phyloP scores from a whole-genome alignment of 2,113 vertebrate species.

The Tupaia chinensis region DNA sequence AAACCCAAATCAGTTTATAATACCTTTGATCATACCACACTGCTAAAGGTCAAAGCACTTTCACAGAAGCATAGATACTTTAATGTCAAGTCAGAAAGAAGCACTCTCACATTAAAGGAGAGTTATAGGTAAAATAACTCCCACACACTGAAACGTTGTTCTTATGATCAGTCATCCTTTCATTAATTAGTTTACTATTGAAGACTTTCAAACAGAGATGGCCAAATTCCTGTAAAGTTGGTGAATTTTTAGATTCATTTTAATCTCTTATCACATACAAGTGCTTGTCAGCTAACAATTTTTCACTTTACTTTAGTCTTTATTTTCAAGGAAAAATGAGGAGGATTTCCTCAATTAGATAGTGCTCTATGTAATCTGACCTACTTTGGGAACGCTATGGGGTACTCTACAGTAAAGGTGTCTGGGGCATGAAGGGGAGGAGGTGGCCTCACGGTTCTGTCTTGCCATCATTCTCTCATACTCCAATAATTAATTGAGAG shows the following conservation, averaged over 20 bases:
- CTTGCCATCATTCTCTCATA: background rate
- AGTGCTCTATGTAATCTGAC: background rate
- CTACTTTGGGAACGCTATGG: background rate
- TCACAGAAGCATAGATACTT: background rate
- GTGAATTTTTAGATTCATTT: background rate
- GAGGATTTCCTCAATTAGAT: background rate
- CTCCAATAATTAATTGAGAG: background rate
- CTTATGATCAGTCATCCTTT: background rate
- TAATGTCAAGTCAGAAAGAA: conserved; percentile 42
- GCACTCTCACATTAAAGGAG: background rate
- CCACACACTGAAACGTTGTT: background rate
- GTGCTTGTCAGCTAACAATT: background rate
- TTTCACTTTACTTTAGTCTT: background rate
- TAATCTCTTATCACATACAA: background rate
- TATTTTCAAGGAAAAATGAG: background rate
- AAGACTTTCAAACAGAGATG: background rate
- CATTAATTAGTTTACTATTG: conserved; percentile 30
- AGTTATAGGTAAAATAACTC: background rate
- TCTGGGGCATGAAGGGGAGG: fast-evolving
- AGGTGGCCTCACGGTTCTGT: fast-evolving
- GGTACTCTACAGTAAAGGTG: background rate
- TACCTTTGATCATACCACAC: conserved; percentile 4
- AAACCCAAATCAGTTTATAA: conserved; percentile 43
- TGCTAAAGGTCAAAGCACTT: conserved; percentile 60
- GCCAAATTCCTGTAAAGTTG: background rate